Evolutionary conservation across 2,888 invertebrate species (phyloP).

Genomic region (Ormyrus pomaceus): DNA sequence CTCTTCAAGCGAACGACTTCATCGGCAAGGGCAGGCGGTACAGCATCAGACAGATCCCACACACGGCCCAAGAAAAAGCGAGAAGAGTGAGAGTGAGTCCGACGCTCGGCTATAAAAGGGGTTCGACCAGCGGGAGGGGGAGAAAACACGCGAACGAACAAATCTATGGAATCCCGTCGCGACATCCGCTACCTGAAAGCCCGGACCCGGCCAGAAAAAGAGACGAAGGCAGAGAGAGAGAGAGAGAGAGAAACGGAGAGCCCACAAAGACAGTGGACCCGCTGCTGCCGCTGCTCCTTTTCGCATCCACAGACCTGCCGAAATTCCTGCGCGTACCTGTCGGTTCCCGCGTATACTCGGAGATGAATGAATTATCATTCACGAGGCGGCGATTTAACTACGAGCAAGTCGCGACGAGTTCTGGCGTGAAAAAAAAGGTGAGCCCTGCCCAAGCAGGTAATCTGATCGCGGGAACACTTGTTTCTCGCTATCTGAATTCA

Average conservation of each 20-base stretch:
- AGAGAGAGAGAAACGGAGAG: slow-evolving; percentile 7
- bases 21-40: slow-evolving; percentile 1
- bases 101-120: background rate
- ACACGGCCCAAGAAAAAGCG: background rate
- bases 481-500: slow-evolving; percentile 38
- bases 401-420: slow-evolving; percentile 13
- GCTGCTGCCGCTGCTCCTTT: background rate
- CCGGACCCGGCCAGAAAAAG: slow-evolving; percentile 43
- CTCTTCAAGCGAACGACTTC: slow-evolving; percentile 13
- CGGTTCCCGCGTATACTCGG: background rate
- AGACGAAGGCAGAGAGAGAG: slow-evolving; percentile 17
- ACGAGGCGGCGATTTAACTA: slow-evolving; percentile 3
- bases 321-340: slow-evolving; percentile 20
- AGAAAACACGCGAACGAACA: slow-evolving; percentile 55
- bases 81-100: background rate
- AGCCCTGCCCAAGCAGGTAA: slow-evolving; percentile 15
- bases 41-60: background rate
- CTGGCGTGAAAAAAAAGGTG: background rate
- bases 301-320: slow-evolving; percentile 18
- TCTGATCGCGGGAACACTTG: slow-evolving; percentile 50
- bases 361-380: slow-evolving; percentile 42
- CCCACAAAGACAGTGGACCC: background rate
- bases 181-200: slow-evolving; percentile 60
- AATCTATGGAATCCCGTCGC: slow-evolving; percentile 63
- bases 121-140: slow-evolving; percentile 11